Percentiles rank a stretch among this genome's conserved stretches.
phyloP scores from a whole-genome alignment of 1,140 invertebrate species.

The Hirudo medicinalis region DNA sequence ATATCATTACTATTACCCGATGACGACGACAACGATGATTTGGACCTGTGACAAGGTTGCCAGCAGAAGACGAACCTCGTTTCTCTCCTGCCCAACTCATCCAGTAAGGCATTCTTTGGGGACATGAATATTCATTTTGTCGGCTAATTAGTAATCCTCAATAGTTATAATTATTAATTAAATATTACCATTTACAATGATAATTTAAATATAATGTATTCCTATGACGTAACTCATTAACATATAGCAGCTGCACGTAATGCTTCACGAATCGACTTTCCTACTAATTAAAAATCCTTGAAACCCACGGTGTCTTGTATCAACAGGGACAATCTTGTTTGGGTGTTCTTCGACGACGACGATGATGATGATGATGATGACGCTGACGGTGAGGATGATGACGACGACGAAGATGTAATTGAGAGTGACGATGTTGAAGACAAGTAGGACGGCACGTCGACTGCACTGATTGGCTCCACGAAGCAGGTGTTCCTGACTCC shows the following conservation, averaged over 20 bases:
- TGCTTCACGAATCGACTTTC: too few species aligned
- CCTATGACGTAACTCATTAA: too few species aligned
- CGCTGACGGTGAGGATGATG: not conserved
- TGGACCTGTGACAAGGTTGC: constrained; percentile 60
- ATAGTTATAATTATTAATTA: too few species aligned
- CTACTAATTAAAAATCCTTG: too few species aligned
- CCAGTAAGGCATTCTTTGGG: constrained; percentile 66
- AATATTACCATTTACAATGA: too few species aligned
- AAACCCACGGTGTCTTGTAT: too few species aligned
- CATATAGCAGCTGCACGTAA: too few species aligned
- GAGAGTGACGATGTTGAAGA: not conserved
- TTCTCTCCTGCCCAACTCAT: constrained; percentile 66
- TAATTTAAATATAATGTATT: too few species aligned
- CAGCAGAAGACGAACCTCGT: constrained; percentile 75
- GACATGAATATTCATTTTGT: not conserved
- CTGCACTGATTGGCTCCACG: not conserved
- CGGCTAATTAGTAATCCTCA: too few species aligned
- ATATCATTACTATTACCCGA: not conserved
- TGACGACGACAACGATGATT: not conserved
- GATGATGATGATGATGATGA: not conserved
- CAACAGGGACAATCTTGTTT: too few species aligned
- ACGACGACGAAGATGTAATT: not conserved
- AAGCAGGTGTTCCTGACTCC: not conserved
- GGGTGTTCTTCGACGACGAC: not conserved
- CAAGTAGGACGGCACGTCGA: not conserved